Base-by-base conservation (phyloP, 2,888 invertebrate genomes). In the Eremobia ochroleuca region DNA sequence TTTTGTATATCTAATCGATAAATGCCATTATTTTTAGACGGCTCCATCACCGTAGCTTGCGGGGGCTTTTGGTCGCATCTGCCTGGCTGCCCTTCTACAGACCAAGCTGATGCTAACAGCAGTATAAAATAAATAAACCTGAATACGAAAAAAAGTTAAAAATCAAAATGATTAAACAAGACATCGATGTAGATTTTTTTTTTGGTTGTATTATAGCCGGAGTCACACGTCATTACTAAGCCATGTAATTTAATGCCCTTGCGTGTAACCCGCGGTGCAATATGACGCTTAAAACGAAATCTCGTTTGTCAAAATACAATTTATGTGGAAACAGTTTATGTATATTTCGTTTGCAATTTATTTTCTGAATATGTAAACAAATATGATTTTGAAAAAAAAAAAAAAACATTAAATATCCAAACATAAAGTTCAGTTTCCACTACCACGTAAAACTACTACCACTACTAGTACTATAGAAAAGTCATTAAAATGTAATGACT, bases 1-100 rank as follows among this genome's bases (percentile, higher is more conserved):
- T 1, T 55, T 76, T 92, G 92, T 25, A 96, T 94, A 2, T 91
- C 90, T 74, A 96, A 83, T 37, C 87, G 89, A 83, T 92, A 96
- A n/a, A 92, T 74, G 13, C 91, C 92, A n/a, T 89, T 91, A 62
- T 95, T 94, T 59, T 92, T 91, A 49, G 92, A 91, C 0, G 96
- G 94, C 3, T 90, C 90, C 2, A 76, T 76, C 4, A 92, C 88
- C 0, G 88, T 90, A 0, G 94, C 93, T 18, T 92, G 90, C 0
- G 90, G 90, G 1, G 96, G 96, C 0, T 90, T 95, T 75, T 96
- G 96, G 75, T 96, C 94, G 75, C 96, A 96, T 91, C 92, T 93
- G 9, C 89, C 91, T 18, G 90, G 86, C 34, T 93, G 91, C 0
- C 90, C 90, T 6, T 82, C 55, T 0, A 85, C 81, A 9, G 82